Conservation (phyloP, 1,140 invertebrate genomes). For the Lithobius niger region DNA sequence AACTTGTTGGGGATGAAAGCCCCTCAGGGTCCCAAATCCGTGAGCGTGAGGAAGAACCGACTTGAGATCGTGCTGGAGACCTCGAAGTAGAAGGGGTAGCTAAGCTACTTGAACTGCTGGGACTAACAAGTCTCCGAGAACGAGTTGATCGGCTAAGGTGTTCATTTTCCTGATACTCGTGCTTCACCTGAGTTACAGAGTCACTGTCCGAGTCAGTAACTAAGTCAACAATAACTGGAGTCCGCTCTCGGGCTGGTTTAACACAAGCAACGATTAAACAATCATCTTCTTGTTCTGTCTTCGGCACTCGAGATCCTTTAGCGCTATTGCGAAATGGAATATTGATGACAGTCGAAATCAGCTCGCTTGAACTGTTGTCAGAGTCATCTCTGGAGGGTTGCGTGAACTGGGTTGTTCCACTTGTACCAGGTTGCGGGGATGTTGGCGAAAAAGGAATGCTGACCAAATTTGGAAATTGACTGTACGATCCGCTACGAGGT, state of each 20-base stretch:
- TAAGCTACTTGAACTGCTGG: background rate
- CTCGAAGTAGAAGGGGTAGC: background rate
- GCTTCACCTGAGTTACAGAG: background rate
- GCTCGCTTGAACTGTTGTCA: too few relatives aligned
- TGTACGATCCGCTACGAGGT: slow-evolving; percentile 24
- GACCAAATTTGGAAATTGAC: too few relatives aligned
- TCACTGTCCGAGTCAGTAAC: slow-evolving; percentile 31
- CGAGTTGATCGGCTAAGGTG: background rate
- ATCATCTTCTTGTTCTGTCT: too few relatives aligned
- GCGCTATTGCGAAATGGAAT: too few relatives aligned
- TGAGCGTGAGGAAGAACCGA: too few relatives aligned
- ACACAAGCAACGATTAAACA: slow-evolving; percentile 34
- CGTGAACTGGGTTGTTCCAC: too few relatives aligned
- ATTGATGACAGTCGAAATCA: too few relatives aligned
- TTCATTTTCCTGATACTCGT: background rate
- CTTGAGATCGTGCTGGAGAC: background rate
- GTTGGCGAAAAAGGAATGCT: too few relatives aligned
- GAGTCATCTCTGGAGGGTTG: too few relatives aligned
- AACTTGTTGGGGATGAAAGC: background rate
- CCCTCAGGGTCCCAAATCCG: too few relatives aligned
- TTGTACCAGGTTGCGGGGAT: slow-evolving; percentile 15
- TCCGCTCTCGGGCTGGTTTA: slow-evolving; percentile 38
- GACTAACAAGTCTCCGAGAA: background rate
- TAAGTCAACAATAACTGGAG: slow-evolving; percentile 37
- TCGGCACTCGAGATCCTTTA: too few relatives aligned